Base-by-base conservation (phyloP, 2,797 vertebrate genomes). In the Alfaro cultratus region DNA sequence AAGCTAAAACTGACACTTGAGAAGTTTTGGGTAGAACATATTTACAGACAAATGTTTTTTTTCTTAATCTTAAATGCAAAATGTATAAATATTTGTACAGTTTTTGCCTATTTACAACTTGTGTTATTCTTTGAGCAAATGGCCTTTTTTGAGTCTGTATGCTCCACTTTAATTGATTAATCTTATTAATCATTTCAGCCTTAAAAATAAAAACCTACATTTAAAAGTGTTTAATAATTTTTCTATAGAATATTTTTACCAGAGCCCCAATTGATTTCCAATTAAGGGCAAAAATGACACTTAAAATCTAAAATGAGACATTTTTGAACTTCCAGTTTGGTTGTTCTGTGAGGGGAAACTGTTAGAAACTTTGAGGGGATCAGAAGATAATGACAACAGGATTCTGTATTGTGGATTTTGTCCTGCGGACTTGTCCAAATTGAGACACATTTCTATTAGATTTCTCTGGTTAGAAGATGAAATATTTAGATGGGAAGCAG, bases 251-350 rank as follows among this genome's bases (percentile, higher is more conserved):
- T 21, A 36, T 8, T 9, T 51, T 51, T 51, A 51, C 18, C 49
- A 7, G 21, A 51, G 21, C 49, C 49, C 6, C 1, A 0, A 0
- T 18, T 62, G 1, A 18, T 7, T 62, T 3, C 13, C 1, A 18
- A 18, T 62, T 18, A 18, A 62, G 60, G 31, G 31, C 31, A 5
- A 18, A 62, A 62, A 34, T 5, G 31, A 62, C 15, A 9, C 31
- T 62, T 62, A 6, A 62, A 62, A 34, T 18, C 60, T 36, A 36
- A 64, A 21, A 36, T 1, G 18, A 21, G 16, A 16, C 5, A 3
- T 64, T 64, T 34, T 64, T 34, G 60, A 36, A 21, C 60, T 2
- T 64, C 60, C 16, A 21, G 60, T 34, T 57, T 12, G 9, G 26
- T 55, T 55, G 53, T n/a, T 55, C n/a, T 26, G 26, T n/a, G 53